These are phyloP conservation scores for Temnothorax longispinosus DNA, from an alignment of 1,140 invertebrate species.

Conservation along the genomic window DNA sequence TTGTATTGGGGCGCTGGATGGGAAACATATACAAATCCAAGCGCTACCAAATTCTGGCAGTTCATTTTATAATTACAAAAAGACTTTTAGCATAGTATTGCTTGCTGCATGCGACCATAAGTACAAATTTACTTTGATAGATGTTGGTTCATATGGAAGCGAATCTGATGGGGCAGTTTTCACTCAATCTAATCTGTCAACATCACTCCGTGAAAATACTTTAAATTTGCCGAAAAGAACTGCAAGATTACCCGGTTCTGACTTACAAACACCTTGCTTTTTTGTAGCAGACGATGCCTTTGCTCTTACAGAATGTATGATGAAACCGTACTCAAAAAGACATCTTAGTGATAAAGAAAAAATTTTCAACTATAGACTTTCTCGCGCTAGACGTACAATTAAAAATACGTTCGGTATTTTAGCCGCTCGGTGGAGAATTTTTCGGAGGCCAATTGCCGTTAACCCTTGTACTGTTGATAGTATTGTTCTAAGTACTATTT, in stretches of 20 bases:
- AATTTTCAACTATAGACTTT: neutral
- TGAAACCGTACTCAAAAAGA: neutral
- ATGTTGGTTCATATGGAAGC: neutral
- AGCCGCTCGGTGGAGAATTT: neutral
- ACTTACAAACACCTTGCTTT: neutral
- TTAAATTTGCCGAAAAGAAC: neutral
- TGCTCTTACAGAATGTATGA: neutral
- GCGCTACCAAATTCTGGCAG: neutral
- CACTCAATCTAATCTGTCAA: neutral
- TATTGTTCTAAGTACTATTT: too few species aligned
- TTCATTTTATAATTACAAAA: neutral
- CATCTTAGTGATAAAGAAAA: neutral
- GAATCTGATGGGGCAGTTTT: neutral
- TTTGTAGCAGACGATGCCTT: neutral
- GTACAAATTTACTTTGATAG: neutral
- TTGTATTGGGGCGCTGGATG: neutral
- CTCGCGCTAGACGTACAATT: neutral
- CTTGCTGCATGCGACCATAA: neutral
- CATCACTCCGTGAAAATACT: too few species aligned
- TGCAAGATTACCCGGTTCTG: neutral
- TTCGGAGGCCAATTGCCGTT: neutral
- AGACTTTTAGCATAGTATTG: neutral
- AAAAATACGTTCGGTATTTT: neutral
- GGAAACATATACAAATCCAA: neutral
- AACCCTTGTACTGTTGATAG: neutral